A percentile compares a stretch with the other conserved stretches of the same genome.
Evolutionary conservation across 2,113 vertebrate genomes (phyloP).

Genomic region (Accipiter virgatus): DNA sequence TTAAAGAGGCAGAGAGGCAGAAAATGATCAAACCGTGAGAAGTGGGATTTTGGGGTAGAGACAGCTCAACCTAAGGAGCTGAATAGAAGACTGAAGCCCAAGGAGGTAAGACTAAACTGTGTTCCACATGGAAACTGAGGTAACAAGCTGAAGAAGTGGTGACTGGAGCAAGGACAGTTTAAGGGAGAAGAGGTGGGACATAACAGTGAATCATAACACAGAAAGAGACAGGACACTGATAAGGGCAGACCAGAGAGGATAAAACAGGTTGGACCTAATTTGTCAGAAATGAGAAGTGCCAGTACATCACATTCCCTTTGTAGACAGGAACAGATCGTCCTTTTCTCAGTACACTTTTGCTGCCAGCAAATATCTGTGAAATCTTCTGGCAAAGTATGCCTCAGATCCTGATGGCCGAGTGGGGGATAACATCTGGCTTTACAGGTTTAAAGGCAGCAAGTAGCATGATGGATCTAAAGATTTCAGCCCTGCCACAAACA

Average conservation of each 20-base stretch:
- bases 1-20: neutral
- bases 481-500: neutral
- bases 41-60: neutral
- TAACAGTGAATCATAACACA: neutral
- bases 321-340: neutral
- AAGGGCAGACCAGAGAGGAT: neutral
- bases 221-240: neutral
- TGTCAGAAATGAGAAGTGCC: neutral
- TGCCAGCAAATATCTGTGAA: neutral
- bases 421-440: neutral
- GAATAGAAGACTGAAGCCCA: neutral
- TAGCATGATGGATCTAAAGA: neutral
- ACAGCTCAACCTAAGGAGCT: neutral
- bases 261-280: neutral
- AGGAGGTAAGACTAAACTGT: neutral
- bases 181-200: neutral
- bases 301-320: neutral
- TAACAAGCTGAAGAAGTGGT: neutral
- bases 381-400: neutral
- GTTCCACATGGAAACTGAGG: neutral
- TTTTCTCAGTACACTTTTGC: neutral
- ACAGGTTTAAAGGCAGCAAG: neutral
- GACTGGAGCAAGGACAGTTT: neutral
- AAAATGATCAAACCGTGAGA: neutral
- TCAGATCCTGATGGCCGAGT: neutral